Evolutionary conservation across 2,113 vertebrate genomes (phyloP).

Genomic region (Sinocyclocheilus maitianheensis): DNA sequence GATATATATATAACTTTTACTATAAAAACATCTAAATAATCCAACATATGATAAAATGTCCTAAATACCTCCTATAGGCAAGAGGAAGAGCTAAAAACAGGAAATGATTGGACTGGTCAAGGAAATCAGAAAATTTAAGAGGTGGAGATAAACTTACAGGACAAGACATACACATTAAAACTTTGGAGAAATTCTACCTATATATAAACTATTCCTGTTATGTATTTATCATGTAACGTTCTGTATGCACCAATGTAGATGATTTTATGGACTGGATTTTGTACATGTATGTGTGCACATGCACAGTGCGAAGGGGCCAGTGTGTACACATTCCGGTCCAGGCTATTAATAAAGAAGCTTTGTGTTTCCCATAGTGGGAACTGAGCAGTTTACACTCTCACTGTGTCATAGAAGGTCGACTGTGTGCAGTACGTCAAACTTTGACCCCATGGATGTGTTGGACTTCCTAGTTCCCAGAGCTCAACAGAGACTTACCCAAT

Average conservation of each 20-base stretch:
- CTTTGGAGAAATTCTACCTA: neutral
- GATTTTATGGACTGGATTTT: neutral
- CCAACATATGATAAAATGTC: too few relatives aligned
- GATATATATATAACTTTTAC: too few relatives aligned
- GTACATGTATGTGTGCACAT: neutral
- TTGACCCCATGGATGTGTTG: conserved; percentile 44
- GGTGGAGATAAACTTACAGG: neutral
- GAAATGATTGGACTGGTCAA: neutral
- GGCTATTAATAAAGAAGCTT: conserved; percentile 57
- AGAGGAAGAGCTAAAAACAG: neutral
- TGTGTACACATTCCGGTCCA: conserved; percentile 52
- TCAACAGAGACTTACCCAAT: conserved; percentile 34
- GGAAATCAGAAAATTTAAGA: neutral
- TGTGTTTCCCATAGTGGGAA: conserved; percentile 48
- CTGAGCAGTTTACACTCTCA: conserved; percentile 23
- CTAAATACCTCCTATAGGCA: too few relatives aligned
- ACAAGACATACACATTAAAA: neutral
- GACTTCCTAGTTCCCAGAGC: conserved; percentile 56
- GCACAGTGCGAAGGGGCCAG: conserved; percentile 21
- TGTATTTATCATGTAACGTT: neutral
- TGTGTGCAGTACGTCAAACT: conserved; percentile 40
- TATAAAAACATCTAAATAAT: too few relatives aligned
- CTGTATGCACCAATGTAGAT: neutral
- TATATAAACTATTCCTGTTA: neutral
- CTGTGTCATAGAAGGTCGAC: conserved; percentile 27